Evolutionary conservation across 2,797 vertebrate genomes (phyloP), one percentile per base, ranked within the genome.

Genomic region (Hemitrygon akajei): DNA sequence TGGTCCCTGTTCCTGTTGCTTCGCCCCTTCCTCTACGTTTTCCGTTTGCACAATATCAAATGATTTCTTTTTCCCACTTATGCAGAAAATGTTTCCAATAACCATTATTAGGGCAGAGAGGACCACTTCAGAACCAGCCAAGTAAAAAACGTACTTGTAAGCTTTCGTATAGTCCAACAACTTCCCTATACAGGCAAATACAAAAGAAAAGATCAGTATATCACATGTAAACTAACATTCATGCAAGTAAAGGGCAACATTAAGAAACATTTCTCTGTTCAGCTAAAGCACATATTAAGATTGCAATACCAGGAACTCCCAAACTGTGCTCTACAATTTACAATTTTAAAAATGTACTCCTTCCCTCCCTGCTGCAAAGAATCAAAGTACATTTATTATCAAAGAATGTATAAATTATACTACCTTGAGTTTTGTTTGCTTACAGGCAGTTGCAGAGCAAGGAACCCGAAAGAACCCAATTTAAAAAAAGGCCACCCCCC

Each of bases 91-190:
- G 95, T 98, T 98, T 79, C 98, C 98, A 92, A 97, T 7, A 94
- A 95, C 95, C 95, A 99, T 82, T 47, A 99, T 97, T 0, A 98
- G 89, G 56, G 98, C 96, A 0, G 98, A 96, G 71, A 97, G 95
- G 94, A 97, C 95, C 89, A 99, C 98, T 96, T 98, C 97, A 5
- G 95, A 94, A 84, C 98, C 98, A 69, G 98, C 98, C 97, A 98
- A 95, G 95, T 98, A 95, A 95, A 99, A 99, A 94, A 99, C 97
- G 0, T 95, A 98, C 97, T 97, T 97, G 96, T 98, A 99, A 63
- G 86, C 96, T 14, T 96, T 95, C 0, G 98, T 99, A 14, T 96
- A 95, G 4, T 99, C 98, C 94, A 98, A 95, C 93, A 99, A 96
- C 77, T 96, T 97, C 16, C 98, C 98, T 97, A 94, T 94, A 95